A percentile compares a stretch with the other conserved stretches of the same genome.
Conservation (phyloP, 2,113 vertebrate species). For the Fregata magnificens region DNA sequence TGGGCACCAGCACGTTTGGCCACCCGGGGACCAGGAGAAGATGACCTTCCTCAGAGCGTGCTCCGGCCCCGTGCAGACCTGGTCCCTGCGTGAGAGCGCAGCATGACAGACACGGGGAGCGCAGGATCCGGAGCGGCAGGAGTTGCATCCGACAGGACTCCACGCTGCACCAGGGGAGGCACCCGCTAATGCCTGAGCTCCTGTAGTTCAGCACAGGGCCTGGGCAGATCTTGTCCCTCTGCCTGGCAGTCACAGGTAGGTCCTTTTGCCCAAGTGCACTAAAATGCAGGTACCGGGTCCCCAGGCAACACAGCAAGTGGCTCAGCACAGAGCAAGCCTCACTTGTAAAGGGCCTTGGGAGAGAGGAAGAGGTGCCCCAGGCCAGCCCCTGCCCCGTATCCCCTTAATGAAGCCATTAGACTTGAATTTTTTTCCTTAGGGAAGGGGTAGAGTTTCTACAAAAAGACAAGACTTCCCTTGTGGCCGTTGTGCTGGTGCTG, state of each 20-base stretch:
- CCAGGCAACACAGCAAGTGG: neutral
- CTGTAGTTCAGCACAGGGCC: neutral
- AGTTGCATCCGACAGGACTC: accelerated
- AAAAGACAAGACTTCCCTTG: neutral
- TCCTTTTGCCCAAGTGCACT: neutral
- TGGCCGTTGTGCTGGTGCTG: slow-evolving; percentile 11
- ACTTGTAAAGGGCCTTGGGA: neutral
- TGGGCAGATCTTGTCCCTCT: neutral
- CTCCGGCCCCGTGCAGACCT: accelerated
- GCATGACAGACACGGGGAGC: accelerated
- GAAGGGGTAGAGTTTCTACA: slow-evolving; percentile 14
- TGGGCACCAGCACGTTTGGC: neutral
- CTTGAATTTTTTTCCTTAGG: neutral
- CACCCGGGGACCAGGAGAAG: neutral
- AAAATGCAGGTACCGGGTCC: neutral
- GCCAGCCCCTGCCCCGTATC: neutral
- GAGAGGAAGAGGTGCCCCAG: neutral
- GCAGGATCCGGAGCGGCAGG: neutral
- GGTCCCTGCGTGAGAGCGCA: accelerated
- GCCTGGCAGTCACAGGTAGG: neutral
- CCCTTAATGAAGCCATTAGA: neutral
- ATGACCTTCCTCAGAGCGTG: accelerated
- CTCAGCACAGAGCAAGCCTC: neutral
- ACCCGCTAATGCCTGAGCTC: neutral
- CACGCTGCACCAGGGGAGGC: accelerated